Conservation (phyloP, 2,797 vertebrate species). For the Onychomys leucogaster region DNA sequence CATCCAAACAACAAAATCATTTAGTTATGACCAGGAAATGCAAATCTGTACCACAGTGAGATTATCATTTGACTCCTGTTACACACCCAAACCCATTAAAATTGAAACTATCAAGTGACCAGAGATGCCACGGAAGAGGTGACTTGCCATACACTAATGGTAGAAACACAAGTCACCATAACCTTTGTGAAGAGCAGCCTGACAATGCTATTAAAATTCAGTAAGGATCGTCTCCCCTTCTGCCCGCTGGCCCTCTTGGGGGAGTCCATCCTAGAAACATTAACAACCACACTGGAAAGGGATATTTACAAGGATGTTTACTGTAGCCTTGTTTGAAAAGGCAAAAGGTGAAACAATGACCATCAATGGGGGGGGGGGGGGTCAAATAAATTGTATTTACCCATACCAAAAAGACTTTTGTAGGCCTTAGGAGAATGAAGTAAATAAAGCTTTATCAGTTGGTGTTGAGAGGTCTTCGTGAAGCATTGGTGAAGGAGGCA, state of each 20-base stretch:
- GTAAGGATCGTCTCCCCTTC: neutral
- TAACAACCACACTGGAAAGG: neutral
- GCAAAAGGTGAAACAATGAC: neutral
- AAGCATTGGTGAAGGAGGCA: neutral
- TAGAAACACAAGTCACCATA: neutral
- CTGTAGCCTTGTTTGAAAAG: neutral
- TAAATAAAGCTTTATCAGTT: slow-evolving; percentile 1
- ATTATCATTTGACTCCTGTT: neutral
- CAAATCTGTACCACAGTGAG: neutral
- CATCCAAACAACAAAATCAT: slow-evolving; percentile 48
- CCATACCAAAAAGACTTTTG: slow-evolving; percentile 14
- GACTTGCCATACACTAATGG: neutral
- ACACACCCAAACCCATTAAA: neutral
- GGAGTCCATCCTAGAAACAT: neutral
- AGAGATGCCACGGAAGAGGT: neutral
- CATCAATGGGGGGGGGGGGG: neutral
- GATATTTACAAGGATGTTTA: neutral
- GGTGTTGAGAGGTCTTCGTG: neutral
- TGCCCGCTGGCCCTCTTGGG: neutral
- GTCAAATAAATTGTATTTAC: slow-evolving; percentile 11
- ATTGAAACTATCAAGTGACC: neutral
- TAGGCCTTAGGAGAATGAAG: slow-evolving; percentile 32
- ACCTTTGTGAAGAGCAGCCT: neutral
- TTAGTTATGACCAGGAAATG: neutral
- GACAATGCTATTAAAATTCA: neutral